phyloP scores from a whole-genome alignment of 2,888 invertebrate genomes.

The Spilosoma lubricipeda region DNA sequence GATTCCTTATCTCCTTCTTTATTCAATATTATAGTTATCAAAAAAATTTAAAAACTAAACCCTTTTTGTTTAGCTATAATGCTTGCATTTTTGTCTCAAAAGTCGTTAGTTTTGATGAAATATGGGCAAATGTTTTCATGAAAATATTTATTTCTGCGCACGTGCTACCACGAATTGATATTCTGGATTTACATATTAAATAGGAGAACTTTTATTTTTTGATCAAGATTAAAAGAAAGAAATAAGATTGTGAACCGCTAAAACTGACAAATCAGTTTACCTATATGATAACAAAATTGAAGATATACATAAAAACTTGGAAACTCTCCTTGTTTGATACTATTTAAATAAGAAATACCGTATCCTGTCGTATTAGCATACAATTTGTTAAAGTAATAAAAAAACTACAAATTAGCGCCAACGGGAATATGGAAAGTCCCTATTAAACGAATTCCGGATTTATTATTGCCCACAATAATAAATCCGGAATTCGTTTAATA shows the following conservation, averaged over 20 bases:
- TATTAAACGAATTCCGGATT: too few species aligned
- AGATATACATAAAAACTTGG: background rate
- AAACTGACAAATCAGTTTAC: background rate
- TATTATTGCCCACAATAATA: too few species aligned
- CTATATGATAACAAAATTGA: background rate
- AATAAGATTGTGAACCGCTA: background rate
- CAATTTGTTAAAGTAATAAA: too few species aligned
- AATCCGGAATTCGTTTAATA: too few species aligned
- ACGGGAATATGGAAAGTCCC: too few species aligned
- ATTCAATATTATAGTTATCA: background rate
- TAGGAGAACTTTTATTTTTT: background rate
- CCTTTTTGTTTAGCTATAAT: background rate
- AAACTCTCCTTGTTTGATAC: background rate
- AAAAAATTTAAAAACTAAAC: background rate
- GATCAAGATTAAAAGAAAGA: background rate
- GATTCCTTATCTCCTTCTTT: background rate
- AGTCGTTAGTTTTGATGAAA: background rate
- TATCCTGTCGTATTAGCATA: constrained; percentile 15
- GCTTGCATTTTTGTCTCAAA: background rate
- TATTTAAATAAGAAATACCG: background rate
- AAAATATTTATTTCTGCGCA: background rate
- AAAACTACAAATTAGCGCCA: too few species aligned
- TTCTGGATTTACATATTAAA: background rate
- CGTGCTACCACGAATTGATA: background rate
- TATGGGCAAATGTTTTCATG: background rate